Percentiles rank a stretch among this genome's conserved stretches.
Evolutionary conservation across 2,888 invertebrate genomes (phyloP).

Genomic region (Zhuqinia jingwanae): DNA sequence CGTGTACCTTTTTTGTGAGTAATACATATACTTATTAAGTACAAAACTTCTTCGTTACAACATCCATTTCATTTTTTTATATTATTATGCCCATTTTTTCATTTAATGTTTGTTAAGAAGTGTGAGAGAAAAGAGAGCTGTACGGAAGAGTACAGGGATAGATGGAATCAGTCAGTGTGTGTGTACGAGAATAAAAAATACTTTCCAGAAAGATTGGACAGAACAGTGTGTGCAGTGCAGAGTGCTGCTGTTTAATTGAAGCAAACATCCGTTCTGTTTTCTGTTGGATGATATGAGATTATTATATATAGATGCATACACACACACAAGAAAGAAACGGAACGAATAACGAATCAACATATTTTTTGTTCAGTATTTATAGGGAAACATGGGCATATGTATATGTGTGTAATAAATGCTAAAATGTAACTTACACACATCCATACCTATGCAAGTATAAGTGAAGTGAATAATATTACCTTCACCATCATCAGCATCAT

Average conservation of each 20-base stretch:
- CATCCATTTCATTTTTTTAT: too few relatives aligned
- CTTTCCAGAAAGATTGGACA: neutral
- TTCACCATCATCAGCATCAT: neutral
- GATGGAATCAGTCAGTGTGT: neutral
- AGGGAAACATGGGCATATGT: neutral
- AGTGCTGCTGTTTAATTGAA: conserved; percentile 36
- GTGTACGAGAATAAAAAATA: too few relatives aligned
- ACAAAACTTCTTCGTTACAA: too few relatives aligned
- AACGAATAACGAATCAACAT: too few relatives aligned
- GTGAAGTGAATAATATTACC: too few relatives aligned
- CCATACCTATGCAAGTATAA: neutral
- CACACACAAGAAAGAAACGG: neutral
- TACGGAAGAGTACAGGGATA: neutral
- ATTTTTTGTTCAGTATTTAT: neutral
- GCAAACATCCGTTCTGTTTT: conserved; percentile 44
- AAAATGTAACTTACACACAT: neutral
- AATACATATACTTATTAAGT: neutral
- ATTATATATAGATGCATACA: neutral
- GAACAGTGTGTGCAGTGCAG: neutral
- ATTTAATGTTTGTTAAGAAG: too few relatives aligned
- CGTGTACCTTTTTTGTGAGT: neutral
- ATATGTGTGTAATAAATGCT: neutral
- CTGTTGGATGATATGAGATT: neutral
- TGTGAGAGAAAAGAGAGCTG: neutral
- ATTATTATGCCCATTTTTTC: too few relatives aligned